A percentile compares a stretch with the other conserved stretches of the same genome.
Conservation (phyloP, 2,797 vertebrate genomes). For the Microctenopoma stevenorrisi region DNA sequence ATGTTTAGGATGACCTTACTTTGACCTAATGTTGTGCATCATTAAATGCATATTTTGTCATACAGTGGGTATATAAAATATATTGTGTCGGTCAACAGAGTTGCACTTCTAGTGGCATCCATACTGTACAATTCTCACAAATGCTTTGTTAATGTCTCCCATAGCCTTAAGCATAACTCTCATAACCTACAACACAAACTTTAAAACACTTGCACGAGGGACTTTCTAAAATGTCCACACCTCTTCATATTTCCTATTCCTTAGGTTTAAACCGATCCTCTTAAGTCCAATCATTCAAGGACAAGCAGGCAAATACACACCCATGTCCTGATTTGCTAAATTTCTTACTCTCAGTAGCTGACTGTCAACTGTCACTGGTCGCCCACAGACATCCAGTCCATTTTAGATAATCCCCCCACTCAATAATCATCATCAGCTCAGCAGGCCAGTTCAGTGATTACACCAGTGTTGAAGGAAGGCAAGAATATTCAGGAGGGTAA, state of each 20-base stretch:
- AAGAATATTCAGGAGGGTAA: slow-evolving; percentile 54
- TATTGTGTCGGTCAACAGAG: background rate
- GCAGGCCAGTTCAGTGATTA: slow-evolving; percentile 62
- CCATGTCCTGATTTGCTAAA: slow-evolving; percentile 23
- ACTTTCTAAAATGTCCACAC: slow-evolving; percentile 12
- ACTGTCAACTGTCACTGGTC: slow-evolving; percentile 44
- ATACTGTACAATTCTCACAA: background rate
- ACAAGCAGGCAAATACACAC: slow-evolving; percentile 18
- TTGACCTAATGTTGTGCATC: too few relatives aligned
- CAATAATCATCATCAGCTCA: slow-evolving; percentile 61
- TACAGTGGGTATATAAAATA: too few relatives aligned
- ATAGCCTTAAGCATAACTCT: background rate
- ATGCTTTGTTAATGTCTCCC: background rate
- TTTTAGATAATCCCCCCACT: slow-evolving; percentile 71
- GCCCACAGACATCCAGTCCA: slow-evolving; percentile 28
- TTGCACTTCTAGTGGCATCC: background rate
- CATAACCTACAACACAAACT: background rate
- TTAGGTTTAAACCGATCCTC: slow-evolving; percentile 29
- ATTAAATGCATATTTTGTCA: background rate
- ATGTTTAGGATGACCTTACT: too few relatives aligned
- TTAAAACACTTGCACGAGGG: background rate
- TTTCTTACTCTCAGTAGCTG: slow-evolving; percentile 31
- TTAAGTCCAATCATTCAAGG: slow-evolving; percentile 32
- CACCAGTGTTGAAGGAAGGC: slow-evolving; percentile 43
- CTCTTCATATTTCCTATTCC: slow-evolving; percentile 19